These are phyloP conservation scores for Drosophila miranda DNA, from an alignment of 1,140 invertebrate genomes.

Conservation along the genomic window DNA sequence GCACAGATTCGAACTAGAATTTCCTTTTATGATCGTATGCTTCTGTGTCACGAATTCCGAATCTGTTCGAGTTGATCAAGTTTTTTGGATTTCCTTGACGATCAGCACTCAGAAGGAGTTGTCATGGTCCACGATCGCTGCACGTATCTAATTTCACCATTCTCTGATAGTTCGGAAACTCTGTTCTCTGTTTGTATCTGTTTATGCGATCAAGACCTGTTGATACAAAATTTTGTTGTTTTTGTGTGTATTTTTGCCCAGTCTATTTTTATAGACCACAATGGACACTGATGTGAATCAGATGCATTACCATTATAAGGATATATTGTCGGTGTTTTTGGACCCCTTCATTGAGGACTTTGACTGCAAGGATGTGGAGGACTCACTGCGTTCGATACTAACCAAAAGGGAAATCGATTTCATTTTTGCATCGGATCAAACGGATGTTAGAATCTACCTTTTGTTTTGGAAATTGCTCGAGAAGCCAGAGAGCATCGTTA, in stretches of 20 bases:
- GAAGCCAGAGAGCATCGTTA: conserved; percentile 13
- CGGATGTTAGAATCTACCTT: conserved; percentile 6
- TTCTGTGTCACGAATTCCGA: conserved; percentile 17
- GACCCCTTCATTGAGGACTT: conserved; percentile 43
- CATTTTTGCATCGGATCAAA: conserved; percentile 26
- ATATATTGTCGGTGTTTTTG: conserved; percentile 47
- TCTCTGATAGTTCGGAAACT: not conserved
- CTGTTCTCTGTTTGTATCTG: conserved; percentile 5
- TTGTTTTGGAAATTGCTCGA: conserved; percentile 42
- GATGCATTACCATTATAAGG: conserved; percentile 23
- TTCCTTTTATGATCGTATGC: conserved; percentile 23
- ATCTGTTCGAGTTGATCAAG: conserved; percentile 28
- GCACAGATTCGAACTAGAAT: conserved; percentile 24
- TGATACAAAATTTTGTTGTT: not conserved
- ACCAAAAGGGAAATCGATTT: conserved; percentile 42
- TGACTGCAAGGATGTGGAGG: conserved; percentile 51
- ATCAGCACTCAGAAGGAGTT: not conserved
- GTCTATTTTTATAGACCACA: not conserved
- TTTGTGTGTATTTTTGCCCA: not conserved
- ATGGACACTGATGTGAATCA: conserved; percentile 9
- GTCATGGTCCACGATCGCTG: not conserved
- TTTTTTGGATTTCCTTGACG: conserved; percentile 19
- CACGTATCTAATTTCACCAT: conserved; percentile 12
- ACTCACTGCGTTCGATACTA: conserved; percentile 21
- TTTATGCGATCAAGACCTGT: conserved; percentile 22